phyloP scores from a whole-genome alignment of 2,888 invertebrate species.

The Caradrina kadenii region DNA sequence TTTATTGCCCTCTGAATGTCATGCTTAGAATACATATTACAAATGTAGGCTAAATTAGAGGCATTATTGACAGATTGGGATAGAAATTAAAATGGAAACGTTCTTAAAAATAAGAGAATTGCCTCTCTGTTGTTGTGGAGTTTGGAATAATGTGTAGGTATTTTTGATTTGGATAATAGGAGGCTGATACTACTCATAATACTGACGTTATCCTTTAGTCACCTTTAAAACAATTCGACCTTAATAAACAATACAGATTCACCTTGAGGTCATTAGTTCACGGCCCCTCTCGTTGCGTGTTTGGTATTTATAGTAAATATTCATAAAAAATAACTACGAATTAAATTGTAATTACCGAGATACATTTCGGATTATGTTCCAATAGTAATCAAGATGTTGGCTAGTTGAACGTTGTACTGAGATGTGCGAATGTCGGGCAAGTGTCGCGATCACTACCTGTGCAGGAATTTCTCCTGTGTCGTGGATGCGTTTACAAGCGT shows the following conservation, averaged over 20 bases:
- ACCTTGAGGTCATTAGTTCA: constrained; percentile 49
- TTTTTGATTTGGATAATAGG: no score
- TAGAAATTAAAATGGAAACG: no score
- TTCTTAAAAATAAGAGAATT: no score
- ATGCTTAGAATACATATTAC: no score
- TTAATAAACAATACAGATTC: constrained; percentile 36
- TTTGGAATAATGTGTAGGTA: no score
- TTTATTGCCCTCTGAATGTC: no score
- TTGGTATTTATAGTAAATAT: constrained; percentile 47
- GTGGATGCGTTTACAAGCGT: no score
- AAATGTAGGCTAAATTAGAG: no score
- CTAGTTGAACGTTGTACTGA: constrained; percentile 9
- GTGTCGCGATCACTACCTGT: neutral
- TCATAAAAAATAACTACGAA: constrained; percentile 46
- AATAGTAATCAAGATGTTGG: constrained; percentile 15
- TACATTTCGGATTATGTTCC: constrained; percentile 37
- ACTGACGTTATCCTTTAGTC: constrained; percentile 20
- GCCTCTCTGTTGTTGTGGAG: no score
- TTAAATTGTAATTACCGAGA: constrained; percentile 44
- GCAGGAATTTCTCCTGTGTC: no score
- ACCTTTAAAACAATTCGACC: constrained; percentile 43
- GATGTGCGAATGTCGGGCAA: constrained; percentile 18
- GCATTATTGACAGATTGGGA: no score
- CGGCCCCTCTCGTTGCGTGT: constrained; percentile 25
- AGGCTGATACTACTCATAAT: neutral